A percentile compares a stretch with the other conserved stretches of the same genome.
Evolutionary conservation across 2,113 vertebrate genomes (phyloP).

Genomic region (Eudyptes chrysolophus): DNA sequence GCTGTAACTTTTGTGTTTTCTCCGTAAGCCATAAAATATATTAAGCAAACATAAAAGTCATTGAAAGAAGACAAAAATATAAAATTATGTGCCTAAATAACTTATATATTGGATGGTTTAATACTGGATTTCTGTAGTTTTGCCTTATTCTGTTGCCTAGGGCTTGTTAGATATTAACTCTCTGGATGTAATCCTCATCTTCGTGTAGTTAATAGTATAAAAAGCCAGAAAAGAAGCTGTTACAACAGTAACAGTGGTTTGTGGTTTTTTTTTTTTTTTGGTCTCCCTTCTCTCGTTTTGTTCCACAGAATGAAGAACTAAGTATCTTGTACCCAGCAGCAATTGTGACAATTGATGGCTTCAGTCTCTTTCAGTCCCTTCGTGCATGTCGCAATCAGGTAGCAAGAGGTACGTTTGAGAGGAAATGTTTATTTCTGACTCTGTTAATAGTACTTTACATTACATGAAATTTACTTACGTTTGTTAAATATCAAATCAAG

Average conservation of each 20-base stretch:
- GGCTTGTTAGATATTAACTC: neutral
- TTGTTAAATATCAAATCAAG: neutral
- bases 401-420: slow-evolving; percentile 85
- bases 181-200: neutral
- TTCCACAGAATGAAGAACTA: slow-evolving; percentile 89
- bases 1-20: neutral
- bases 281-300: neutral
- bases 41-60: neutral
- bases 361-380: slow-evolving; percentile 97
- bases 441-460: neutral
- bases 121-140: neutral
- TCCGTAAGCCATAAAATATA: neutral
- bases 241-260: neutral
- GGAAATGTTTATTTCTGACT: neutral
- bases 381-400: slow-evolving; percentile 98
- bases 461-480: neutral
- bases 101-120: neutral
- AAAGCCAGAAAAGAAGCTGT: neutral
- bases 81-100: neutral
- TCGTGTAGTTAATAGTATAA: neutral
- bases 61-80: neutral
- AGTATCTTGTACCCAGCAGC: slow-evolving; percentile 94
- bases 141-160: neutral
- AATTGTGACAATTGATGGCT: slow-evolving; percentile 96
- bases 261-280: neutral